Evolutionary conservation across 2,888 invertebrate genomes (phyloP), one percentile per base, ranked within the genome.

Genomic region (Cosmia trapezina): DNA sequence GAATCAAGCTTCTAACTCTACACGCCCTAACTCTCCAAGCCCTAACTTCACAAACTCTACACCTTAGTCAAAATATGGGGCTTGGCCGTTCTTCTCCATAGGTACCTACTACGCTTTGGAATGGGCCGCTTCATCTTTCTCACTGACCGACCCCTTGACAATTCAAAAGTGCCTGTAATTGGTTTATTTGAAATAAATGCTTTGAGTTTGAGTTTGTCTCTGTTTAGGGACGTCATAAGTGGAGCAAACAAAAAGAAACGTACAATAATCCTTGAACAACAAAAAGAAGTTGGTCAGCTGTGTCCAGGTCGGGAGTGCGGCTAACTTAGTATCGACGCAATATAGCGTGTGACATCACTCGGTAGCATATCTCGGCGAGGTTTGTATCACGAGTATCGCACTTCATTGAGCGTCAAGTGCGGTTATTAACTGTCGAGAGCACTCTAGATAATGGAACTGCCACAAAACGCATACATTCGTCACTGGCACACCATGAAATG

Each of bases 361-460:
- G 83, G 92, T 91, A 89, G 93, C 91, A 83, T 89, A 90, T 90
- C 89, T 77, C 86, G 60, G 80, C 74, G 80, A 92, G 49, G 43
- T 59, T 68, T 68, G 76, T 93, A 89, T 90, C 79, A 69, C 59
- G 61, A 80, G 91, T 94, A 94, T 92, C 93, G 57, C 87, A 87
- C 87, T 88, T 87, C 91, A 93, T 90, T 93, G 85, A 85, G 85
- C 84, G 81, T 93, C 89, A 88, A 94, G 95, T 94, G 91, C 81
- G 90, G 92, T 94, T 95, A 95, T 95, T 95, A 94, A 94, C 90
- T 89, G 86, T 93, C 86, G 82, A 94, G 94, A 93, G 94, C 95
- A 95, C 95, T 95, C 90, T 95, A 96, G 95, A 96, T 96, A 95
- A 95, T 94, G 90, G 89, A 91, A 94, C 94, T 92, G 92, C 86